Evolutionary conservation across 2,797 vertebrate genomes (phyloP), one percentile per base, ranked within the genome.

Genomic region (Caiman crocodilus): DNA sequence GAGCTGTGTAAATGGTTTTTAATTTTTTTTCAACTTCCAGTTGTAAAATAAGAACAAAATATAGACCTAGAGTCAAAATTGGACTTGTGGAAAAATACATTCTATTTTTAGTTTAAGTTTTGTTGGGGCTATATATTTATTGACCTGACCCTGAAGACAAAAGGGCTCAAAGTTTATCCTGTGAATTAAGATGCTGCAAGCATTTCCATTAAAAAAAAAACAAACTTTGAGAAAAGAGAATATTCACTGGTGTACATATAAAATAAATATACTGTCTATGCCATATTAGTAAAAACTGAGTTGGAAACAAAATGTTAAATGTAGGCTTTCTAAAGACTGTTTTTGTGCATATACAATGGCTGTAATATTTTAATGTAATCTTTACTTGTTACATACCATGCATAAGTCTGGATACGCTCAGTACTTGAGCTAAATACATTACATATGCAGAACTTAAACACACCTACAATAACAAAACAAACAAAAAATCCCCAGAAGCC

Each of bases 401-500:
- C 30, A 59, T 21, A 59, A 87, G 25, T 74, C 32, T 89, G 55
- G 5, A 55, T 23, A 15, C 12, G 56, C 11, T 17, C 76, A 50
- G 55, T 94, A 15, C 69, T 64, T 56, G 60, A 84, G 56, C 12
- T 86, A 76, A 61, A 78, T 64, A 69, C 9, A 60, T 3, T 67
- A 6, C 74, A 4, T 17, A 13, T 56, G 35, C 42, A 84, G 77
- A 67, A 85, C 16, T 87, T 76, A 65, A 14, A 17, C 5, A 92
- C 28, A 79, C 64, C 89, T 83, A 56, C 84, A 28, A 87, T 96
- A 78, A 95, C 88, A 61, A 95, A 95, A 76, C 60, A 89, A 32
- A 71, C 12, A 87, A 96, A 79, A 88, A 60, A 94, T 57, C 82
- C 74, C 59, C 96, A 96, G 59, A 95, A 96, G 94, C 91, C 94